Conservation (phyloP, 2,797 vertebrate genomes). For the Fratercula arctica region DNA sequence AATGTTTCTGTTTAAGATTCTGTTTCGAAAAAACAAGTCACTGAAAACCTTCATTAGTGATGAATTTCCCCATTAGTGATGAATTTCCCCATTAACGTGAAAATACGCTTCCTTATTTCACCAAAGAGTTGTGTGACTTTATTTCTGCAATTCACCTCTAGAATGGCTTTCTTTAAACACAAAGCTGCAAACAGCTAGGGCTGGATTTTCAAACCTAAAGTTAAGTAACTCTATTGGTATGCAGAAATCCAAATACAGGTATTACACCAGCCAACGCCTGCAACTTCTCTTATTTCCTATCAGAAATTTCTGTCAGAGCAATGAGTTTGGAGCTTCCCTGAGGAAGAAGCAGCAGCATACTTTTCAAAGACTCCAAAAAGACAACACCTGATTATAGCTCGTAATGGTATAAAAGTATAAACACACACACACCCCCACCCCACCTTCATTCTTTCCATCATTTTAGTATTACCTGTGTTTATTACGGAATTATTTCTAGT, state of each 20-base stretch:
- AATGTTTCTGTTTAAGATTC: neutral
- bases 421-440: fast-evolving
- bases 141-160: neutral
- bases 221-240: neutral
- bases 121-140: neutral
- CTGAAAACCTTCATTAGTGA: neutral
- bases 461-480: neutral
- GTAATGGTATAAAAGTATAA: neutral
- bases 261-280: neutral
- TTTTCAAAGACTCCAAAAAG: neutral
- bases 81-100: neutral
- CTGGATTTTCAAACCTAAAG: neutral
- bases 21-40: neutral
- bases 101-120: neutral
- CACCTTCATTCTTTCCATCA: fast-evolving
- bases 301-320: neutral
- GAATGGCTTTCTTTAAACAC: neutral
- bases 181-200: neutral
- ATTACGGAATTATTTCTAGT: neutral
- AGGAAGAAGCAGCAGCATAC: neutral
- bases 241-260: conserved; percentile 43
- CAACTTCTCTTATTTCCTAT: neutral
- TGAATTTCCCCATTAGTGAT: neutral
- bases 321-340: neutral
- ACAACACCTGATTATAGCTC: neutral